Evolutionary conservation across 2,888 invertebrate genomes (phyloP), one percentile per base, ranked within the genome.

Genomic region (Zele albiditarsus): DNA sequence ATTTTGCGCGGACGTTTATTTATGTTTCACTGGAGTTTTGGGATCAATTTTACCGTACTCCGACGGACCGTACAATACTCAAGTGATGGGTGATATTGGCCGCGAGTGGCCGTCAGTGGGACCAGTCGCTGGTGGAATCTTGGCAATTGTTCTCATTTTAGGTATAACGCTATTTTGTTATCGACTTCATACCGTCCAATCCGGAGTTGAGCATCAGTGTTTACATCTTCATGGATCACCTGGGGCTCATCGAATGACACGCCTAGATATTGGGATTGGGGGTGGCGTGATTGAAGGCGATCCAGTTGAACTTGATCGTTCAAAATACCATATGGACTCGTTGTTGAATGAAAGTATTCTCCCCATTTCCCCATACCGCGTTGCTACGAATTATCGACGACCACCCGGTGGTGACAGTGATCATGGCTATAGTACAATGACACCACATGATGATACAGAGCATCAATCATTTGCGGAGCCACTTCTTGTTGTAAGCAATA

Each of bases 391-490:
- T 72, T 96, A 96, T 87, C 92, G 96, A 38, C 93, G 95, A 3
- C 93, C 94, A 63, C 92, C 94, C 0, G 94, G 94, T 0, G 94
- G 94, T 62, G 94, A 94, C 82, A 97, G 96, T n/a, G 98, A 98
- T 90, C 97, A 97, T 86, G 98, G 98, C 1, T 98, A 98, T 89
- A 97, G 96, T 3, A 97, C 97, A 0, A 97, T 97, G 97, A 97
- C 96, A 0, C 96, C 96, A 1, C 96, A 96, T 83, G 96, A 97
- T 85, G 96, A 96, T 86, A 95, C 95, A 0, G 96, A 96, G 86
- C 95, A 95, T 81, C 93, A 95, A 80, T 94, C 94, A 10, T 94
- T 95, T 81, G 94, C 94, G 20, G 89, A 88, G 73, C 88, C 88
- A 0, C 73, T 86, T 38, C 76, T 89, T 31, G 81, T 89, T 12